These are phyloP conservation scores for Lytechinus variegatus DNA, from an alignment of 35 echinoderm and acorn worm genomes.

Conservation along the genomic window DNA sequence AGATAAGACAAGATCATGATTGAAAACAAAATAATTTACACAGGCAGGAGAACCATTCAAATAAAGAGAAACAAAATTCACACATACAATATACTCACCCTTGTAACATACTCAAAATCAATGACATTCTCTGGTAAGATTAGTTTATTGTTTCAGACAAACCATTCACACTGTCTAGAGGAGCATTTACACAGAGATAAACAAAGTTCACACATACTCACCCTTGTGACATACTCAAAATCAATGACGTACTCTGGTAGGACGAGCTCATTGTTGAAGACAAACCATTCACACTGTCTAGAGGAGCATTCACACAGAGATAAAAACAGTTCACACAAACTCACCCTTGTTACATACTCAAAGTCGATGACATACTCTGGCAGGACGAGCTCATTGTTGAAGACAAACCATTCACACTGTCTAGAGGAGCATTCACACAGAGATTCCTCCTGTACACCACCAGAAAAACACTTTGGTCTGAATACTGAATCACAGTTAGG, in stretches of 20 bases:
- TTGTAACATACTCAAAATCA: conserved; percentile 98
- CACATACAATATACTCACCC: conserved; percentile 54
- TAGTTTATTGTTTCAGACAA: conserved; percentile 92
- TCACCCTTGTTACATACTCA: conserved; percentile 98
- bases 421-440: conserved; percentile 93
- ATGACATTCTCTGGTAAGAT: conserved; percentile 98
- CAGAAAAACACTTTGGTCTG: conserved; percentile 73
- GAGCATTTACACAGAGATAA: conserved; percentile 79
- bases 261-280: conserved; percentile 97
- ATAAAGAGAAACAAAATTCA: neutral
- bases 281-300: conserved; percentile 96
- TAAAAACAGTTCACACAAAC: neutral
- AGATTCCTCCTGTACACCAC: conserved; percentile 31
- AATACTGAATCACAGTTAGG: conserved; percentile 92
- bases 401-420: conserved; percentile 98
- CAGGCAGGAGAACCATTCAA: conserved; percentile 93
- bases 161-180: conserved; percentile 97
- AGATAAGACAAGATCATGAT: conserved; percentile 94
- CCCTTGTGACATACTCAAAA: conserved; percentile 99
- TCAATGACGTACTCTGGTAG: conserved; percentile 99
- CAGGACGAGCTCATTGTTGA: conserved; percentile 95
- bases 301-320: conserved; percentile 86
- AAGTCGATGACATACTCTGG: conserved; percentile 99
- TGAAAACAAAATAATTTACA: conserved; percentile 96
- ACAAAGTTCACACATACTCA: neutral